A percentile compares a stretch with the other conserved stretches of the same genome.
Conservation (phyloP, 2,113 vertebrate genomes). For the Nycticorax nycticorax region DNA sequence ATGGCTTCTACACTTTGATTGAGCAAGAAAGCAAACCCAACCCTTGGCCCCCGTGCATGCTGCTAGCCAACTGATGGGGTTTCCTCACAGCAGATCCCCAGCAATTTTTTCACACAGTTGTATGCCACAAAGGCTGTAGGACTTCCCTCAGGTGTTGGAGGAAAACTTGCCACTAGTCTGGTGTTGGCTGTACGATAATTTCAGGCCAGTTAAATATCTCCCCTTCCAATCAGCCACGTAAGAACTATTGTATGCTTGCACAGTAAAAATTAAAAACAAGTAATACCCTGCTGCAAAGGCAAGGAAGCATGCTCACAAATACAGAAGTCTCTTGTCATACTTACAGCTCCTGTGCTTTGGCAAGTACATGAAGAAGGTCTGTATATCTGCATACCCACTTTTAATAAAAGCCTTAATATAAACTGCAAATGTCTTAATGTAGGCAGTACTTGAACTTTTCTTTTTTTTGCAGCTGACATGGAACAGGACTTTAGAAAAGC, state of each 20-base stretch:
- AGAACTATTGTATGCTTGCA: background rate
- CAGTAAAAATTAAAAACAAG: background rate
- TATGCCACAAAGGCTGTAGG: background rate
- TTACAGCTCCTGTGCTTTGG: background rate
- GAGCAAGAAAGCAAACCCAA: background rate
- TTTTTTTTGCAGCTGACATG: background rate
- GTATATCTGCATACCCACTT: background rate
- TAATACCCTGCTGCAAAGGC: background rate
- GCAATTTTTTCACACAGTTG: background rate
- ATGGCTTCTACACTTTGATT: background rate
- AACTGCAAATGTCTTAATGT: background rate
- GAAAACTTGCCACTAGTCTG: background rate
- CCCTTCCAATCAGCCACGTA: background rate
- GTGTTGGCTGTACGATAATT: background rate
- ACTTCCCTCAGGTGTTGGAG: background rate
- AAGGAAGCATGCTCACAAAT: background rate
- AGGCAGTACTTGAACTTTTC: background rate
- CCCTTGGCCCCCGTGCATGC: background rate
- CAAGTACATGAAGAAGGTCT: background rate
- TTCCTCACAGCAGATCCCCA: background rate
- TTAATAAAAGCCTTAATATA: background rate
- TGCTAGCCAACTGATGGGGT: background rate
- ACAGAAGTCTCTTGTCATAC: accelerated
- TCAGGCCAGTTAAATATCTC: background rate
- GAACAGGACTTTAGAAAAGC: background rate